A percentile compares a stretch with the other conserved stretches of the same genome.
phyloP scores from a whole-genome alignment of 2,113 vertebrate species.

The Geothlypis trichas region DNA sequence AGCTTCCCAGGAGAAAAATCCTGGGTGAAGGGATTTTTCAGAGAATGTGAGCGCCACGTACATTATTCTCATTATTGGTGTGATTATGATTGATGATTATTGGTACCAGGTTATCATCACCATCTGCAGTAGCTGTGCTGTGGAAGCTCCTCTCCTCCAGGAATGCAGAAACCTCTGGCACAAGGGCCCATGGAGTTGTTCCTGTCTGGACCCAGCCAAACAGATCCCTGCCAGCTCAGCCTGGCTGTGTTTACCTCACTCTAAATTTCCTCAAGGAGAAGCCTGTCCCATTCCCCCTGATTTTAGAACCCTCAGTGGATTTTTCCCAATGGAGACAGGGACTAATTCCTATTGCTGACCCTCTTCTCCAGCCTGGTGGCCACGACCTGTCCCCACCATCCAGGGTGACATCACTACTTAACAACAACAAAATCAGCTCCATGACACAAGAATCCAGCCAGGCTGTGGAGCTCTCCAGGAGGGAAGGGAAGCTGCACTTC shows the following conservation, averaged over 20 bases:
- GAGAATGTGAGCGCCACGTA: too few relatives aligned
- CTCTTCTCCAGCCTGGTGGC: not conserved
- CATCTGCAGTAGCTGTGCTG: not conserved
- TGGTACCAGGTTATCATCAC: too few relatives aligned
- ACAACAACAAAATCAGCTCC: not conserved
- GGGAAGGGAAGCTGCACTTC: not conserved
- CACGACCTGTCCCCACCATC: not conserved
- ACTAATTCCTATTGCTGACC: not conserved
- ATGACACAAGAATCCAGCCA: not conserved
- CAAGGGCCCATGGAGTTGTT: not conserved
- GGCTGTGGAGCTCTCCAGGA: not conserved
- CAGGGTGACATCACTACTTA: not conserved
- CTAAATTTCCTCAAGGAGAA: accelerated
- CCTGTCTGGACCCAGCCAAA: not conserved
- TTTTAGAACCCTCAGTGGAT: not conserved
- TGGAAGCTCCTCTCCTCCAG: not conserved
- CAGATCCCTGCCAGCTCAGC: not conserved
- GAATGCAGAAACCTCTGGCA: not conserved
- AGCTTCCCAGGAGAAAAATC: too few relatives aligned
- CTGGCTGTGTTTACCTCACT: not conserved
- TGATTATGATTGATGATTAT: not conserved
- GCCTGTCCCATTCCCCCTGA: not conserved
- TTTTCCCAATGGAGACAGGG: not conserved
- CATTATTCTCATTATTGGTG: too few relatives aligned
- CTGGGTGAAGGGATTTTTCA: too few relatives aligned